phyloP scores from a whole-genome alignment of 2,888 invertebrate species.

The Brassicogethes aeneus region DNA sequence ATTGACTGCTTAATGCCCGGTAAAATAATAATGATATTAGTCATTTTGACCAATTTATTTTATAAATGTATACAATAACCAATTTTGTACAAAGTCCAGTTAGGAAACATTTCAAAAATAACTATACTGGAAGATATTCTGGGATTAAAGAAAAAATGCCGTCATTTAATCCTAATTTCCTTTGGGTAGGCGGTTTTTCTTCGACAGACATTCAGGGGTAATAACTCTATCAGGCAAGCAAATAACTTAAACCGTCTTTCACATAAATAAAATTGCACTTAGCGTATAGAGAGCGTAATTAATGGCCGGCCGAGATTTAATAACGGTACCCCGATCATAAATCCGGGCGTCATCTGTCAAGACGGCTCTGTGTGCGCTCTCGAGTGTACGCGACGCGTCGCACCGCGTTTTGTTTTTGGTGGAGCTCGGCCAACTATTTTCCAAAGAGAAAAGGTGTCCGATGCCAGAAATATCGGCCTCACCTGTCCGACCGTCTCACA shows the following conservation, averaged over 20 bases:
- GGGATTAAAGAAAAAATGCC: not conserved
- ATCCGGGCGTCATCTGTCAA: conserved; percentile 31
- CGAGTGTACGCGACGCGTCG: conserved; percentile 14
- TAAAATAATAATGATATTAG: too few relatives aligned
- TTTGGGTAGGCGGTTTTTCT: not conserved
- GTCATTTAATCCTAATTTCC: conserved; percentile 2
- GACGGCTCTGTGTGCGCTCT: conserved; percentile 28
- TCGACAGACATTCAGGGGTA: not conserved
- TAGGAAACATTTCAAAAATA: too few relatives aligned
- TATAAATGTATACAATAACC: too few relatives aligned
- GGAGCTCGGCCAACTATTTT: conserved; percentile 1
- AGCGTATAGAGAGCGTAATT: conserved; percentile 32
- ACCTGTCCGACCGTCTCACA: conserved; percentile 31
- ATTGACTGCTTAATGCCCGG: too few relatives aligned
- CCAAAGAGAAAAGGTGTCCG: conserved; percentile 24
- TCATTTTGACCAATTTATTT: too few relatives aligned
- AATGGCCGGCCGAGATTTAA: conserved; percentile 33
- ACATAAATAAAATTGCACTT: conserved; percentile 28
- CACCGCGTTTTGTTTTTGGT: conserved; percentile 2
- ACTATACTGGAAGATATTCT: conserved; percentile 9
- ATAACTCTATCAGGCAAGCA: conserved; percentile 4
- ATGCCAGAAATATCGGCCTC: conserved; percentile 30
- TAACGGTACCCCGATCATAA: conserved; percentile 33
- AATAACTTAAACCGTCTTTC: conserved; percentile 5
- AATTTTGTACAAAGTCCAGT: too few relatives aligned